Evolutionary conservation across 2,888 invertebrate genomes (phyloP).

Genomic region (Patella pellucida): DNA sequence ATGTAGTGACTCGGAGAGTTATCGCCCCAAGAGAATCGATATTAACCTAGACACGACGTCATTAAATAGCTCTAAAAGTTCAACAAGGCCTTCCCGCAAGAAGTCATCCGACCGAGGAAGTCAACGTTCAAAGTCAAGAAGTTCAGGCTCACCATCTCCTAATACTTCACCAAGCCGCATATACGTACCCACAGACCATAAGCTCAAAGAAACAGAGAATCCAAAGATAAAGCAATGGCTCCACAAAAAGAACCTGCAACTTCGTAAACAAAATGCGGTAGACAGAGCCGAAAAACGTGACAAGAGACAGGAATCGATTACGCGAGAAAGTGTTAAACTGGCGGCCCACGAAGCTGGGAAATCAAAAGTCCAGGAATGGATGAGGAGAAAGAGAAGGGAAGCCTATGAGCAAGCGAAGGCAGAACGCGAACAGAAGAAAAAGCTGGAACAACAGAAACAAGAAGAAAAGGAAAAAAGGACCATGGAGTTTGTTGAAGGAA

Average conservation of each 20-base stretch:
- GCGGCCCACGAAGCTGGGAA: constrained; percentile 43
- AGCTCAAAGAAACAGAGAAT: constrained; percentile 47
- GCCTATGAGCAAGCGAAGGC: constrained; percentile 40
- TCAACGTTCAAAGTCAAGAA: background rate
- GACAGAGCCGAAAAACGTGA: constrained; percentile 50
- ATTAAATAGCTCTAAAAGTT: constrained; percentile 5
- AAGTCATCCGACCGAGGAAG: background rate
- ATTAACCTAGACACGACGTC: background rate
- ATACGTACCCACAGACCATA: constrained; percentile 19
- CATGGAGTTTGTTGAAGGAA: constrained; percentile 33
- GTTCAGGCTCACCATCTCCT: background rate
- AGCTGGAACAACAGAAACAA: constrained; percentile 28
- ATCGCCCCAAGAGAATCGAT: background rate
- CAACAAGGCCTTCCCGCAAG: constrained; percentile 13
- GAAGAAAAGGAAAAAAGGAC: constrained; percentile 27
- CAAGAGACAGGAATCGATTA: constrained; percentile 46
- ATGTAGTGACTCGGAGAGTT: background rate
- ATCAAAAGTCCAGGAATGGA: constrained; percentile 53
- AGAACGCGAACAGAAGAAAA: constrained; percentile 31
- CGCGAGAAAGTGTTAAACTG: constrained; percentile 46
- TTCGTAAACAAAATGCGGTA: constrained; percentile 45
- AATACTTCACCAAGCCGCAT: constrained; percentile 23
- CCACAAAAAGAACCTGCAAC: constrained; percentile 48
- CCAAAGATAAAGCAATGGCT: constrained; percentile 47
- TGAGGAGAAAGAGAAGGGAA: constrained; percentile 52